A percentile compares a stretch with the other conserved stretches of the same genome.
These are phyloP conservation scores for Protobothrops flavoviridis DNA, from an alignment of 2,113 vertebrate species.

Conservation along the genomic window DNA sequence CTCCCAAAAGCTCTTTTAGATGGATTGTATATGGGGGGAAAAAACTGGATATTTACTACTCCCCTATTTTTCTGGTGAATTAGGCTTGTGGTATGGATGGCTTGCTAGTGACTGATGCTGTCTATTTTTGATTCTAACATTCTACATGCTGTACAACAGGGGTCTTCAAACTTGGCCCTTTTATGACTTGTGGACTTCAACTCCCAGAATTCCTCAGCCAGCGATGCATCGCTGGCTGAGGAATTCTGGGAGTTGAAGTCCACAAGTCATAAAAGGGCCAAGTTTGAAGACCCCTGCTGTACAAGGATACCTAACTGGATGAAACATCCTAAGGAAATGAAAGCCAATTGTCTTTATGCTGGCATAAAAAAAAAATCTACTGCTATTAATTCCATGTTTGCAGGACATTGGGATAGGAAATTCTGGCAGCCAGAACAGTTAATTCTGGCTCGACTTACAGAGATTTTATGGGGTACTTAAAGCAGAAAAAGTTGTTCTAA, in stretches of 20 bases:
- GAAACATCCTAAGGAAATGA: neutral
- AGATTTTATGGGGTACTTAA: neutral
- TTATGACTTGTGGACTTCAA: no score
- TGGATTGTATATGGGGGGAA: neutral
- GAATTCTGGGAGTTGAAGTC: no score
- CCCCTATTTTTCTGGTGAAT: neutral
- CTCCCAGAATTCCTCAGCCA: no score
- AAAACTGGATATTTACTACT: neutral
- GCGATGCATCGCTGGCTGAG: no score
- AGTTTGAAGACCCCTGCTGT: neutral
- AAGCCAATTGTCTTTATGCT: neutral
- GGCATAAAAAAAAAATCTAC: neutral
- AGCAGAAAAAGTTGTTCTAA: neutral
- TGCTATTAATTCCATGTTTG: neutral
- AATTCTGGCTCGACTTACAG: neutral
- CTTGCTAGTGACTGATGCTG: neutral
- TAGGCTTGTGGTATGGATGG: neutral
- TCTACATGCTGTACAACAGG: neutral
- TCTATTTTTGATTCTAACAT: neutral
- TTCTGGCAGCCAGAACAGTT: neutral
- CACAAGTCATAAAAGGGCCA: no score
- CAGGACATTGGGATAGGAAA: neutral
- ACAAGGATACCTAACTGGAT: neutral
- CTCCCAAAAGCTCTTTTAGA: neutral
- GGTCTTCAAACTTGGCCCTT: no score